Base-by-base conservation (phyloP, 2,888 invertebrate genomes). In the Spicauda simplicius region DNA sequence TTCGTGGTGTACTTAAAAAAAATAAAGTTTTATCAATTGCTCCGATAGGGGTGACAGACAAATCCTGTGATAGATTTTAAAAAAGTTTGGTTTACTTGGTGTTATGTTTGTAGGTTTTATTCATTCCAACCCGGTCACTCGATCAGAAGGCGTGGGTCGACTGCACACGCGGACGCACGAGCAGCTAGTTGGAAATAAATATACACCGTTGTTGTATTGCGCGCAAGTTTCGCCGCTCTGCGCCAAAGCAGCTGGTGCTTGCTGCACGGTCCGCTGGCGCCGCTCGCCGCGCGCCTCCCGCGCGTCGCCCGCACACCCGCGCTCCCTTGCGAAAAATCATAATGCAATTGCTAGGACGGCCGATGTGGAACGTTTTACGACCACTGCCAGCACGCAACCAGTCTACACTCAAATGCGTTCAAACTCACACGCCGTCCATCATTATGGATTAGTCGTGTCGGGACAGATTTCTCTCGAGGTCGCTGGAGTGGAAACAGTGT, bases 321-420 rank as follows among this genome's bases (percentile, higher is more conserved):
- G 86, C 85, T 86, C 88, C 91, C 91, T 91, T 92, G 91, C 92
- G 91, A 91, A 91, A 92, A 91, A 91, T 87, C 87, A 91, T 91
- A 91, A 91, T 91, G 93, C 93, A 92, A 92, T 90, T 89, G 91
- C 86, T 91, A 65, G 91, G 91, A 90, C 91, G 90, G 91, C 80
- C 87, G 90, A 88, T 84, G 91, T 91, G 90, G 91, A 90, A 91
- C 91, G 91, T 86, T 86, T 83, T 81, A 81, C 86, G 82, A 87
- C 85, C 86, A 84, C 81, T 81, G 82, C 81, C 85, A 87, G 85
- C 91, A 91, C 91, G 89, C 87, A 87, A 90, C 81, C 91, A 93
- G 93, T 93, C 84, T 87, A 87, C 88, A 90, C 86, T 92, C 87
- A 91, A 91, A 87, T 92, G 90, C 89, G 91, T 88, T 84, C 86